Evolutionary conservation across 2,113 vertebrate species (phyloP), one percentile per base, ranked within the genome.

Genomic region (Talpa occidentalis): DNA sequence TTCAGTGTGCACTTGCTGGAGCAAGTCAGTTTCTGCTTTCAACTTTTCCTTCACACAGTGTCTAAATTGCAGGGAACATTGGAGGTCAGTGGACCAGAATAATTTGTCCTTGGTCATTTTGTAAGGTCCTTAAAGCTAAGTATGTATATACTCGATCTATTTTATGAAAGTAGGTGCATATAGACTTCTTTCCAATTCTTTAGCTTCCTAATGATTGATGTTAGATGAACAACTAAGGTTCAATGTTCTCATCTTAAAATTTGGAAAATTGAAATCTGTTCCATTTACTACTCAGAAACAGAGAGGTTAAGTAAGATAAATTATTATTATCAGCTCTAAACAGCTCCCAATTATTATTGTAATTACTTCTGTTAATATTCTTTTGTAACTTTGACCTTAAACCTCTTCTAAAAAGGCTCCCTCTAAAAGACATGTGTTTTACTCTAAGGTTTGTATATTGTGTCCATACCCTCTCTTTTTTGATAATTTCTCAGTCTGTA

Each of bases 51-150:
- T 95, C 73, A 52, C 35, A 67, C 52, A 32, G 44, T 40, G 35
- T 84, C 24, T 91, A 19, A 95, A 84, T 77, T 87, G 66, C 73
- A 87, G 16, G 5, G 40, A 80, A 81, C 87, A 60, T 91, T 93
- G 87, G 80, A 93, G 76, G 60, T 91, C 79, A 83, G 0, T 92
- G 83, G 47, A 81, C 5, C 60, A 87, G 54, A 84, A 96, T 95
- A 88, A 90, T 95, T 93, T 95, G 40, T 67, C 60, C 80, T 90
- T 94, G 70, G 24, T 44, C 62, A 24, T 56, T 92, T 88, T 54
- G n/a, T 83, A 54, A 67, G 19, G n/a, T 54, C 12, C 21, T 93
- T 91, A 79, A 37, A 91, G 78, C 40, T 79, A 37, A 78, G 62
- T 62, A 42, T 82, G 49, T 60, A 72, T 79, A 72, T 21, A 37